Percentiles rank a stretch among this genome's conserved stretches.
Conservation (phyloP, 2,888 invertebrate genomes). For the Cephus nigrinus region DNA sequence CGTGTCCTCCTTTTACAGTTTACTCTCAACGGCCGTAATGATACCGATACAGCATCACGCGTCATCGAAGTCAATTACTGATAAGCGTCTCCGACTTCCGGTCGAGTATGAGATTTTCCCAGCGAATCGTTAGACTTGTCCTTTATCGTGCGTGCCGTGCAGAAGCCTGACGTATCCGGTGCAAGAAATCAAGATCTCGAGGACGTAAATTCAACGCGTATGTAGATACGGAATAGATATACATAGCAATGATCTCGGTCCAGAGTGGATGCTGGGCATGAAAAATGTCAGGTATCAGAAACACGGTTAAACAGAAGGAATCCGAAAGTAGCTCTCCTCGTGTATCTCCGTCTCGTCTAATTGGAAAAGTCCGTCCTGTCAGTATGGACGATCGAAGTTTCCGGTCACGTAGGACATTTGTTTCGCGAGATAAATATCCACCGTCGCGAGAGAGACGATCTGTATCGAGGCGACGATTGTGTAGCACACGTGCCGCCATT, state of each 20-base stretch:
- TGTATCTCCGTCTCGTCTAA: constrained; percentile 50
- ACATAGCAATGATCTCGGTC: not conserved
- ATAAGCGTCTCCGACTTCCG: not conserved
- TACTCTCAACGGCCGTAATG: not conserved
- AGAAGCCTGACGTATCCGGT: not conserved
- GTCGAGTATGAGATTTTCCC: too few species aligned
- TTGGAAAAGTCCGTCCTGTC: constrained; percentile 51
- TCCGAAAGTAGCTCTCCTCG: constrained; percentile 20
- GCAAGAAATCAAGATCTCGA: not conserved
- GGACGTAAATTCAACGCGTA: not conserved
- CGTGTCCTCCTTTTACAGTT: constrained; percentile 36
- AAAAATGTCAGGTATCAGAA: not conserved
- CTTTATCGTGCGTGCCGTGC: not conserved
- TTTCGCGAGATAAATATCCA: constrained; percentile 35
- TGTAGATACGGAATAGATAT: not conserved
- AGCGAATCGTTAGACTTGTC: not conserved
- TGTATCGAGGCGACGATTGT: constrained; percentile 3
- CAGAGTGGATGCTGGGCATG: not conserved
- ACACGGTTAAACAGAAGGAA: not conserved
- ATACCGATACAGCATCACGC: not conserved
- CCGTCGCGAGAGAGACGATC: not conserved
- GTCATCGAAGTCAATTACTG: not conserved
- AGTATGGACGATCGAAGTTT: constrained; percentile 36
- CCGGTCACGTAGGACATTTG: constrained; percentile 37
- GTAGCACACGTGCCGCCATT: constrained; percentile 32